Evolutionary conservation across 2,888 invertebrate species (phyloP).

Genomic region (Luperina nickerlii): DNA sequence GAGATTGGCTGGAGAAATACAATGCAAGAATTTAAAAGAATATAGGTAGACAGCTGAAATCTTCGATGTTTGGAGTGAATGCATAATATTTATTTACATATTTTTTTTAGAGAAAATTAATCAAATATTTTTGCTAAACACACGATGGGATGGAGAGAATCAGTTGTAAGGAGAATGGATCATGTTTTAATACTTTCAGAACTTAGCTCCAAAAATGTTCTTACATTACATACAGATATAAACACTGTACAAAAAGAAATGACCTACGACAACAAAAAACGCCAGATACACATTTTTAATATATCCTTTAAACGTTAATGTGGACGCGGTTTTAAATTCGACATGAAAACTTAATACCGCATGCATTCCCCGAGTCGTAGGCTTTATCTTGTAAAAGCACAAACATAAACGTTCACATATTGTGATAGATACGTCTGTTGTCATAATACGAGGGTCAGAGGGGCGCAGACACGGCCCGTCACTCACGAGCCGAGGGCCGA

Average conservation of each 20-base stretch:
- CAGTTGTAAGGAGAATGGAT: neutral
- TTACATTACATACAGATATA: neutral
- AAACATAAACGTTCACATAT: conserved; percentile 54
- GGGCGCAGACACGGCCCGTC: conserved; percentile 70
- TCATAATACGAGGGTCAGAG: conserved; percentile 63
- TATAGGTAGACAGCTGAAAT: conserved; percentile 58
- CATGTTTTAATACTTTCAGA: neutral
- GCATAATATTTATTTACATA: conserved; percentile 16
- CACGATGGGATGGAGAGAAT: neutral
- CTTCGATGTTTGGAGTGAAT: conserved; percentile 43
- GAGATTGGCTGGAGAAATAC: conserved; percentile 79
- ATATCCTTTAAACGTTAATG: neutral
- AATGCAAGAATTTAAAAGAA: conserved; percentile 74
- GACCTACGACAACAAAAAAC: neutral
- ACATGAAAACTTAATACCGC: conserved; percentile 30
- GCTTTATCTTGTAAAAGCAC: conserved; percentile 57
- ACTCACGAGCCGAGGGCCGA: conserved; percentile 66
- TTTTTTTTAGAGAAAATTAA: neutral
- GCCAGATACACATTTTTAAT: neutral
- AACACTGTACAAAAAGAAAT: neutral
- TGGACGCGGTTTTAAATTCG: conserved; percentile 6
- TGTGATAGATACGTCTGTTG: conserved; percentile 60
- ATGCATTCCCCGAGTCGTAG: conserved; percentile 25
- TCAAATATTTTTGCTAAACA: neutral
- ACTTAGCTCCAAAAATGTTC: neutral